phyloP scores from a whole-genome alignment of 2,888 invertebrate species.

The Amphipyra tragopoginis region DNA sequence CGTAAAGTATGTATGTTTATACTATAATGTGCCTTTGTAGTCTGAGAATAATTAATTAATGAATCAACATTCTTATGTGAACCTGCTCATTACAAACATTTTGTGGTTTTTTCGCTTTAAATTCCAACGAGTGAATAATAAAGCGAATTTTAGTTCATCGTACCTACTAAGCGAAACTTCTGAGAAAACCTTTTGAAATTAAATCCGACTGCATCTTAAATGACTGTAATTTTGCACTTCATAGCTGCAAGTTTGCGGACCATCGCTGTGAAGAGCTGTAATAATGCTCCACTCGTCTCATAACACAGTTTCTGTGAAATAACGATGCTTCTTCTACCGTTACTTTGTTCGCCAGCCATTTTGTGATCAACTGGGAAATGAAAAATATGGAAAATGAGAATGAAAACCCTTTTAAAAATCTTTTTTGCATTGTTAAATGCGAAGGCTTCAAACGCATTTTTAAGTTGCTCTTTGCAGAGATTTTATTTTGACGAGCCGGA shows the following conservation, averaged over 20 bases:
- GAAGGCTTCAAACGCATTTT: conserved; percentile 28
- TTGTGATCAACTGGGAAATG: conserved; percentile 32
- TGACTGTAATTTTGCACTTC: conserved; percentile 31
- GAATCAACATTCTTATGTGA: too few relatives aligned
- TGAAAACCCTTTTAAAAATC: conserved; percentile 19
- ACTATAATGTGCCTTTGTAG: too few relatives aligned
- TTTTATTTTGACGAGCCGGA: conserved; percentile 21
- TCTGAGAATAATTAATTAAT: too few relatives aligned
- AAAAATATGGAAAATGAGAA: conserved; percentile 31
- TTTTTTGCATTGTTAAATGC: conserved; percentile 30
- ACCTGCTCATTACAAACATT: too few relatives aligned
- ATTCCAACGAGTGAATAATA: background rate
- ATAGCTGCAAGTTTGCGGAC: conserved; percentile 2
- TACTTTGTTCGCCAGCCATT: conserved; percentile 21
- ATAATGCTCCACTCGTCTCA: conserved; percentile 31
- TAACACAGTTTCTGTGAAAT: conserved; percentile 4
- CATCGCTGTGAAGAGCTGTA: conserved; percentile 20
- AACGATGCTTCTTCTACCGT: background rate
- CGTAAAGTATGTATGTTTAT: too few relatives aligned
- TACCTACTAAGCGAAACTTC: conserved; percentile 6
- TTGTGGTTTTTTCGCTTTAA: background rate
- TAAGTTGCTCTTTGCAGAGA: conserved; percentile 13
- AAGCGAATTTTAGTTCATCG: background rate
- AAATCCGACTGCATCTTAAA: conserved; percentile 12
- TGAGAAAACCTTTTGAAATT: conserved; percentile 22